Evolutionary conservation across 2,113 vertebrate species (phyloP).

Genomic region (Strix uralensis): DNA sequence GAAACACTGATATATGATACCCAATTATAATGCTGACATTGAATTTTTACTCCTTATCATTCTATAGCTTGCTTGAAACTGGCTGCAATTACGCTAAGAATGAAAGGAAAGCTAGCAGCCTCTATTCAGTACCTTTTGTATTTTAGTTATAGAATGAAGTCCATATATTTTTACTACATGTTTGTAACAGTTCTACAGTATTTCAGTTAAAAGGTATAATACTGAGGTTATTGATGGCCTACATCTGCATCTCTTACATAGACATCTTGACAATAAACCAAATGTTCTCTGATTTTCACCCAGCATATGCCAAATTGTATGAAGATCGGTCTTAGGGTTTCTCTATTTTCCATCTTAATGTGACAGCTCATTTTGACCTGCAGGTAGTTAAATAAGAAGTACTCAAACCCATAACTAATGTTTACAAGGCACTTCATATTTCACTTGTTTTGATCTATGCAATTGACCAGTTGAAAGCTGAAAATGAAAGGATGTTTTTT

Average conservation of each 20-base stretch:
- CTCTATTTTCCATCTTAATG: background rate
- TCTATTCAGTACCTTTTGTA: background rate
- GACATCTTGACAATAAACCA: background rate
- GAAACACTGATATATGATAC: constrained; percentile 27
- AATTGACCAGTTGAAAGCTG: background rate
- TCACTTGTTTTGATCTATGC: background rate
- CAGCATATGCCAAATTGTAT: background rate
- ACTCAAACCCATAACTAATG: background rate
- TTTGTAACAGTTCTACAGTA: background rate
- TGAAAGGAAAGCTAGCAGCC: background rate
- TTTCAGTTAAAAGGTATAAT: background rate
- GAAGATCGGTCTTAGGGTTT: background rate
- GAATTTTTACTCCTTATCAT: constrained; percentile 38
- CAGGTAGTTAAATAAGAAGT: background rate
- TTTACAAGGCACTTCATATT: background rate
- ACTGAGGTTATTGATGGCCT: background rate
- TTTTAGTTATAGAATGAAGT: background rate
- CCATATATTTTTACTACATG: background rate
- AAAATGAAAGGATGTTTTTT: background rate
- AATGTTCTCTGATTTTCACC: background rate
- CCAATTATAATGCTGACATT: constrained; percentile 16
- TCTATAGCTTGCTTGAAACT: constrained; percentile 15
- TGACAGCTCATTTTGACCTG: background rate
- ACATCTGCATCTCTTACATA: background rate
- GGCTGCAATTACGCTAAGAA: constrained; percentile 19